Percentiles rank a stretch among this genome's conserved stretches.
Conservation (phyloP, 2,888 invertebrate genomes). For the Callyntrura sp. region DNA sequence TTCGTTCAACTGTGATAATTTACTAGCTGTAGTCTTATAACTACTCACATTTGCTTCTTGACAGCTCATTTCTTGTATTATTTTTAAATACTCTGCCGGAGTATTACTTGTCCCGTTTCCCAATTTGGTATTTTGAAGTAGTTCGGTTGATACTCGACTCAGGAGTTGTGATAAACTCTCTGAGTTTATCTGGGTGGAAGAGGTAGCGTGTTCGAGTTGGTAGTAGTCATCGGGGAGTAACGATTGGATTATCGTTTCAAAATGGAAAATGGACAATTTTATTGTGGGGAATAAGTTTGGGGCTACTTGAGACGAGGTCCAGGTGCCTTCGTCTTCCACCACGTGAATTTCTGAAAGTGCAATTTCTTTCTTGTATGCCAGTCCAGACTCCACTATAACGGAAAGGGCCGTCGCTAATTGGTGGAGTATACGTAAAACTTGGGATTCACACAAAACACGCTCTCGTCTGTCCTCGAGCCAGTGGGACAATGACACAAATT, state of each 20-base stretch:
- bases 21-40: not conserved
- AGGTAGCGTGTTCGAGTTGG: not conserved
- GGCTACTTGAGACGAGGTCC: not conserved
- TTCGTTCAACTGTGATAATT: not conserved
- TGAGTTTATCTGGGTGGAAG: too few species aligned
- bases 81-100: not conserved
- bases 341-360: conserved; percentile 15
- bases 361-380: not conserved
- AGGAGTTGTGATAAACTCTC: too few species aligned
- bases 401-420: conserved; percentile 28
- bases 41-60: not conserved
- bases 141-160: too few species aligned
- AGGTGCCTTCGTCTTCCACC: not conserved
- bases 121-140: too few species aligned
- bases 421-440: not conserved
- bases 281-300: conserved; percentile 2
- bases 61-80: not conserved
- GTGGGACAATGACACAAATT: not conserved
- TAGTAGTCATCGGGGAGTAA: not conserved
- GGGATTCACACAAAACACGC: not conserved
- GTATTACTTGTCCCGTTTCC: too few species aligned
- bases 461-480: conserved; percentile 37
- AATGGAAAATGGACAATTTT: conserved; percentile 26
- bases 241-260: not conserved
- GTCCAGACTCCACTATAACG: not conserved